phyloP scores from a whole-genome alignment of 2,113 vertebrate species.

The Lamprologus lemairii region DNA sequence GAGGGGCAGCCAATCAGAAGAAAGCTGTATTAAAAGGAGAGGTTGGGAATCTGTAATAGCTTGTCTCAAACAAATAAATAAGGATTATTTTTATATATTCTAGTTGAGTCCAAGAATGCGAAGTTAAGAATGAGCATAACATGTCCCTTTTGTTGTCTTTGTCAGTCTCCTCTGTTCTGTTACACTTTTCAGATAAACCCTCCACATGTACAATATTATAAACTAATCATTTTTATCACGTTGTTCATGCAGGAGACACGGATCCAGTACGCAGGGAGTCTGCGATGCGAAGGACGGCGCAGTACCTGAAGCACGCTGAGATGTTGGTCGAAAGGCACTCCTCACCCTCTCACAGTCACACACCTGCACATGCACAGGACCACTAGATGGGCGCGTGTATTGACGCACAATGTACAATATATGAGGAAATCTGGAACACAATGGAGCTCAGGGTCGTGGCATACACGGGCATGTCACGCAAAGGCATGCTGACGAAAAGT shows the following conservation, averaged over 20 bases:
- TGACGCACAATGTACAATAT: neutral
- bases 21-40: neutral
- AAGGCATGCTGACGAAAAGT: neutral
- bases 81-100: neutral
- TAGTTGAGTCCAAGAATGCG: neutral
- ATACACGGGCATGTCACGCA: neutral
- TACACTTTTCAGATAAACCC: neutral
- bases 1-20: neutral
- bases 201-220: neutral
- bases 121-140: neutral
- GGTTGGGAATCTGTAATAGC: neutral
- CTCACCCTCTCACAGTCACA: constrained; percentile 40
- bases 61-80: neutral
- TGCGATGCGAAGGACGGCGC: constrained; percentile 77
- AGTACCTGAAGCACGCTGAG: constrained; percentile 81
- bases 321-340: constrained; percentile 67
- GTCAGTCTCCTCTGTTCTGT: neutral
- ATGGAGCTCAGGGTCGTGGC: constrained; percentile 19
- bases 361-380: neutral
- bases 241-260: constrained; percentile 69
- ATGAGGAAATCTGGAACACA: neutral
- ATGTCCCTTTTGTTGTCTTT: neutral
- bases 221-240: rapidly evolving
- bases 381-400: neutral
- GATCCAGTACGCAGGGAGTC: constrained; percentile 72